These are phyloP conservation scores for Drosophila tripunctata DNA, from an alignment of 2,888 invertebrate species.

Conservation along the genomic window DNA sequence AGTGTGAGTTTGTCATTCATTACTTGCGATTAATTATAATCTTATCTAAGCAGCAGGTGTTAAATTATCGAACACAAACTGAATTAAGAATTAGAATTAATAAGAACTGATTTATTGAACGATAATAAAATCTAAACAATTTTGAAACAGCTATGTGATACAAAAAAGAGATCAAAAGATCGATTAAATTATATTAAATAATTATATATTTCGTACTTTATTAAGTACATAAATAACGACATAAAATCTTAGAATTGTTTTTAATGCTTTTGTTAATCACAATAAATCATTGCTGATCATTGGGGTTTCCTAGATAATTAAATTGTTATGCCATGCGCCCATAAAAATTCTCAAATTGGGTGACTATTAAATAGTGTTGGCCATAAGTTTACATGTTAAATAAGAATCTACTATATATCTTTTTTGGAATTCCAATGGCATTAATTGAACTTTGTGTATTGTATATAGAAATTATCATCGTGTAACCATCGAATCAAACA, in stretches of 20 bases:
- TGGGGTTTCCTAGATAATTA: neutral
- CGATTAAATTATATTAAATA: neutral
- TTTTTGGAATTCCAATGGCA: neutral
- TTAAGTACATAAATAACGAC: constrained; percentile 5
- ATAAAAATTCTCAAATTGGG: neutral
- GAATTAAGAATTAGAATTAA: no score
- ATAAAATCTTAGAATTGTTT: constrained; percentile 11
- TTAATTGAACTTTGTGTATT: no score
- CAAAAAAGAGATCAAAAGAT: neutral
- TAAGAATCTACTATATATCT: neutral
- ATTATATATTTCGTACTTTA: constrained; percentile 1
- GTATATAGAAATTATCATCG: neutral
- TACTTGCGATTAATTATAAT: constrained; percentile 37
- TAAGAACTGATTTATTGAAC: constrained; percentile 11
- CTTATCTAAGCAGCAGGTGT: constrained; percentile 33
- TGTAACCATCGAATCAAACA: constrained; percentile 4
- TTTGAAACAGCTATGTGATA: neutral
- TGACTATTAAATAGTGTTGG: neutral
- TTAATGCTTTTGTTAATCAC: neutral
- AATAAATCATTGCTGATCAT: constrained; percentile 2
- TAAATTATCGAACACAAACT: constrained; percentile 30
- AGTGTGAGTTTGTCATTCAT: constrained; percentile 17
- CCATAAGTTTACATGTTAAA: neutral
- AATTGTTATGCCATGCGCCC: neutral
- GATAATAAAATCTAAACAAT: constrained; percentile 19